Conservation (phyloP, 2,113 vertebrate species). For the Brienomyrus longianalis region DNA sequence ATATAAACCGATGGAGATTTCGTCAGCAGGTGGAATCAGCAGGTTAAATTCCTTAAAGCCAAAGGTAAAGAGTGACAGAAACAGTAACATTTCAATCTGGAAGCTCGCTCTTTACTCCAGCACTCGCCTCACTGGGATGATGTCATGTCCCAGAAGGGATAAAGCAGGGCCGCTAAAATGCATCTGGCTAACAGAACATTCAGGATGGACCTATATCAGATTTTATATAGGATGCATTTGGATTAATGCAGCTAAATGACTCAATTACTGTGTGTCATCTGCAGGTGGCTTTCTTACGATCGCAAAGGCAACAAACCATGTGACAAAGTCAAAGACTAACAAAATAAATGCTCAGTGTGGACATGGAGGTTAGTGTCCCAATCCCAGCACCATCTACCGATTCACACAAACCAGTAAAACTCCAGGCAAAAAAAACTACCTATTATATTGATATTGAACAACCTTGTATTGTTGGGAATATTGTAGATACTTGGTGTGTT, state of each 20-base stretch:
- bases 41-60: neutral
- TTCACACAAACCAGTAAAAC: neutral
- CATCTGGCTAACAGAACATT: neutral
- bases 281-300: neutral
- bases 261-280: neutral
- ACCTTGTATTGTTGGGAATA: neutral
- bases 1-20: neutral
- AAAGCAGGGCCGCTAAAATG: neutral
- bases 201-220: neutral
- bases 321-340: neutral
- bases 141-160: neutral
- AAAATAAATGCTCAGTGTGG: neutral
- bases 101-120: neutral
- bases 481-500: neutral
- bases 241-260: neutral
- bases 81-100: neutral
- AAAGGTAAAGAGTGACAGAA: neutral
- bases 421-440: neutral
- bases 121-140: neutral
- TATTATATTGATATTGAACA: neutral
- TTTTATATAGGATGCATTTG: neutral
- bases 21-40: neutral
- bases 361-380: neutral
- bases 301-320: neutral
- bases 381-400: neutral